Percentiles rank a stretch among this genome's conserved stretches.
These are phyloP conservation scores for Lepetodrilus schrolli DNA, from an alignment of 2,888 invertebrate species.

Conservation along the genomic window DNA sequence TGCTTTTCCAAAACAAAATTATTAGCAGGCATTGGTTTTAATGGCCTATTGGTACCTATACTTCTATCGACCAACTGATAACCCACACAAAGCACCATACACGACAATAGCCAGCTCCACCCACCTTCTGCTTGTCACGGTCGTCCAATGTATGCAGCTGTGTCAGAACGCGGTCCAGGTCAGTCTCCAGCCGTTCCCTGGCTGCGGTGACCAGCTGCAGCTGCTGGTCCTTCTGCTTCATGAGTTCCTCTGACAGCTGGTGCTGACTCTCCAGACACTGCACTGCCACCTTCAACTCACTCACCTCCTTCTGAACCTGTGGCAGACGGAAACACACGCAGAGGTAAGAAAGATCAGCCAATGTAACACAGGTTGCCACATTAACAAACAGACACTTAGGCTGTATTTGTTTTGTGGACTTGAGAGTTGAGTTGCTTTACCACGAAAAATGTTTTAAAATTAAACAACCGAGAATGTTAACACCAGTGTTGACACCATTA, in stretches of 20 bases:
- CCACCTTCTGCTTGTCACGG: constrained; percentile 62
- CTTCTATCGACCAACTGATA: no score
- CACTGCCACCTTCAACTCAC: constrained; percentile 58
- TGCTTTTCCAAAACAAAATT: no score
- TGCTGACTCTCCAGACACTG: constrained; percentile 66
- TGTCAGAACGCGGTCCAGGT: constrained; percentile 55
- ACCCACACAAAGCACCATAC: no score
- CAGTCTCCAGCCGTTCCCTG: constrained; percentile 64
- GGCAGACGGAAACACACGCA: neutral
- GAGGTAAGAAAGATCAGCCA: no score
- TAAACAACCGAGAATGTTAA: no score
- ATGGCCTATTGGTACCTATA: no score
- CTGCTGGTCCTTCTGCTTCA: constrained; percentile 61
- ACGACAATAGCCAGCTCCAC: neutral
- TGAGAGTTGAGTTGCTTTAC: no score
- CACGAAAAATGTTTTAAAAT: neutral
- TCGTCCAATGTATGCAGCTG: constrained; percentile 62
- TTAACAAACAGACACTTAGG: no score
- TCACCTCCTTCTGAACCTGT: constrained; percentile 67
- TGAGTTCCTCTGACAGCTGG: constrained; percentile 47
- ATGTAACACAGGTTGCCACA: no score
- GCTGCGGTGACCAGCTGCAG: constrained; percentile 54
- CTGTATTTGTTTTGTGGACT: no score
- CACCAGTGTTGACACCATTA: no score
- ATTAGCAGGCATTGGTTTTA: no score